phyloP scores from a whole-genome alignment of 2,888 invertebrate genomes.

The Petrolisthes cinctipes region DNA sequence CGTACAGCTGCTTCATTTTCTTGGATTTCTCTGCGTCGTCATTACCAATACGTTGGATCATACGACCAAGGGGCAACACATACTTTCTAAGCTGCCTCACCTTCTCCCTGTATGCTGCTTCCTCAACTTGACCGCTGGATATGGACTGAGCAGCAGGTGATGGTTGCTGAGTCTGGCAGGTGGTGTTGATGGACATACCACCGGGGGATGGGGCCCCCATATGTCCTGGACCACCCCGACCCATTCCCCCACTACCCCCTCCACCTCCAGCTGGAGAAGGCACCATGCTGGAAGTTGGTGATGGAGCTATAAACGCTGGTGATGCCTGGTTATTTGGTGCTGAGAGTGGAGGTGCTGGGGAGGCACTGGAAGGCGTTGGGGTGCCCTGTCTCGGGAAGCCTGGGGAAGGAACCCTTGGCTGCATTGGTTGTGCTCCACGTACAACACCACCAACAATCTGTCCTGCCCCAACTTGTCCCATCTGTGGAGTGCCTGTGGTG shows the following conservation, averaged over 20 bases:
- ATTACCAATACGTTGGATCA: conserved; percentile 89
- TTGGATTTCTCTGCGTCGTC: conserved; percentile 91
- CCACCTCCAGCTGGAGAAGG: conserved; percentile 77
- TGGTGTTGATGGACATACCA: conserved; percentile 66
- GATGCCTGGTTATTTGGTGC: conserved; percentile 54
- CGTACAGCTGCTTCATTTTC: conserved; percentile 94
- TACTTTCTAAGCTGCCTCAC: conserved; percentile 92
- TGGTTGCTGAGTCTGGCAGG: conserved; percentile 67
- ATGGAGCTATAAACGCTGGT: conserved; percentile 75
- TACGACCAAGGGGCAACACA: conserved; percentile 89
- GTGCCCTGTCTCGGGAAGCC: conserved; percentile 53
- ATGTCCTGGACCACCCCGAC: conserved; percentile 45
- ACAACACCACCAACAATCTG: conserved; percentile 44
- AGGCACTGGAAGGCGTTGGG: conserved; percentile 52
- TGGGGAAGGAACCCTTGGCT: conserved; percentile 58
- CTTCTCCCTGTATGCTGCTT: conserved; percentile 92
- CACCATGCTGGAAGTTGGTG: conserved; percentile 73
- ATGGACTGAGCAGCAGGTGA: conserved; percentile 66
- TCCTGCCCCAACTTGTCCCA: conserved; percentile 29
- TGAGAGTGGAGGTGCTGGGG: conserved; percentile 50
- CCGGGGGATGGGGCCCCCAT: conserved; percentile 66
- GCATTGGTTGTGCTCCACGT: conserved; percentile 40
- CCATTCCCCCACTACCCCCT: conserved; percentile 50
- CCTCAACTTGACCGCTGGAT: conserved; percentile 74
- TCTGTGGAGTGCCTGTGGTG: conserved; percentile 20